Evolutionary conservation across 2,797 vertebrate genomes (phyloP), one percentile per base, ranked within the genome.

Genomic region (Rhyacichthys aspro): DNA sequence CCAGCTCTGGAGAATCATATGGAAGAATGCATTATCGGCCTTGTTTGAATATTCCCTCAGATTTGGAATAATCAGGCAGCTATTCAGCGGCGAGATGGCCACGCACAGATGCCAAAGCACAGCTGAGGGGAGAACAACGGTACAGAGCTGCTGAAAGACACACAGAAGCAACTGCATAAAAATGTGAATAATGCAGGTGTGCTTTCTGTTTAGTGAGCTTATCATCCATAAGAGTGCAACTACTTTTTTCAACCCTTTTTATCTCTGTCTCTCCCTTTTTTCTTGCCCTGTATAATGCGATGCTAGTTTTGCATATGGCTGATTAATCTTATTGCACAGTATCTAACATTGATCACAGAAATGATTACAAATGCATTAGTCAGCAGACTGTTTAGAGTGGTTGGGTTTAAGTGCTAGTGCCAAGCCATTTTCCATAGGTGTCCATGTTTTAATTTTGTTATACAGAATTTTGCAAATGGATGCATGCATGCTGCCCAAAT

Each of bases 321-420:
- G 86, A 90, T 90, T 90, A 90, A 89, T 90, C 88, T 85, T 85
- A 89, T 89, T 89, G 88, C 83, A 82, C 86, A 74, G 86, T 72
- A 67, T 86, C 84, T 84, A 89, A 87, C 88, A 91, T 90, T 91
- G 90, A 91, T 90, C 89, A 91, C 84, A 90, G 85, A 86, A 89
- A 89, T 89, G 86, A 89, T 91, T 90, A 89, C 85, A 89, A 89
- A 91, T 88, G 87, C 88, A 91, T 91, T 89, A 89, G 90, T 91
- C 88, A 91, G 90, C 90, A 90, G 78, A 76, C 74, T 83, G 84
- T 88, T 88, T 86, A 82, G 74, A 86, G 84, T 76, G 80, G 68
- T 76, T 67, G 76, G 54, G 55, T 89, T 85, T 87, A 89, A 90
- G 88, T 88, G 88, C 86, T 68, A 48, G 80, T 79, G 88, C 88